phyloP scores from a whole-genome alignment of 2,888 invertebrate genomes.

The Sialis lutaria region DNA sequence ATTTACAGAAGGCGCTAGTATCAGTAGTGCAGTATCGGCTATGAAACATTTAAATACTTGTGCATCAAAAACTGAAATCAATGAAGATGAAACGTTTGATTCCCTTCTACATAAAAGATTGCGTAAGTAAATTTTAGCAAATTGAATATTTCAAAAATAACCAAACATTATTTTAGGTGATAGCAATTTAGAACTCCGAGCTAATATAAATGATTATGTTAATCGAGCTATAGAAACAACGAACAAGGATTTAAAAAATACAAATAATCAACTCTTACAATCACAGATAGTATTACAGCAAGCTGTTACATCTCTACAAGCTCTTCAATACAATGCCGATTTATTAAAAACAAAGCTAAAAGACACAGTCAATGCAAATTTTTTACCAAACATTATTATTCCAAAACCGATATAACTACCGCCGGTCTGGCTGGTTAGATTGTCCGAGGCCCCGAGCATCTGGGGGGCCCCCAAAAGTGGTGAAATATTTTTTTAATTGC shows the following conservation, averaged over 20 bases:
- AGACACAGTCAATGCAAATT: conserved; percentile 19
- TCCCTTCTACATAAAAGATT: conserved; percentile 20
- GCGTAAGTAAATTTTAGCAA: conserved; percentile 13
- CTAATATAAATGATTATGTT: conserved; percentile 16
- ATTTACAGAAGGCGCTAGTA: conserved; percentile 16
- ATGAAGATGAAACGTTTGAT: conserved; percentile 12
- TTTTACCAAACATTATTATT: conserved; percentile 17
- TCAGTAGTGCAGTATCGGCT: conserved; percentile 19
- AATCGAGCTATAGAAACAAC: conserved; percentile 17
- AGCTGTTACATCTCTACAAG: conserved; percentile 20
- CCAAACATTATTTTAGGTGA: conserved; percentile 15
- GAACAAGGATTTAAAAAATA: conserved; percentile 16
- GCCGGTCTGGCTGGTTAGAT: no score
- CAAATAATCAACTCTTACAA: conserved; percentile 21
- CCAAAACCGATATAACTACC: neutral
- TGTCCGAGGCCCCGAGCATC: no score
- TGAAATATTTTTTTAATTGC: no score
- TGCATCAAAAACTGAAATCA: neutral
- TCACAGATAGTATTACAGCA: conserved; percentile 23
- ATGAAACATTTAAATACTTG: conserved; percentile 8
- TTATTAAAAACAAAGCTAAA: conserved; percentile 20
- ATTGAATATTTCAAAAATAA: neutral
- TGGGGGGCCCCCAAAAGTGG: no score
- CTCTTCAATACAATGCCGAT: conserved; percentile 19
- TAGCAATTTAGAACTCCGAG: conserved; percentile 18